These are phyloP conservation scores for Protonemura montana DNA, from an alignment of 2,888 invertebrate species.

Conservation along the genomic window DNA sequence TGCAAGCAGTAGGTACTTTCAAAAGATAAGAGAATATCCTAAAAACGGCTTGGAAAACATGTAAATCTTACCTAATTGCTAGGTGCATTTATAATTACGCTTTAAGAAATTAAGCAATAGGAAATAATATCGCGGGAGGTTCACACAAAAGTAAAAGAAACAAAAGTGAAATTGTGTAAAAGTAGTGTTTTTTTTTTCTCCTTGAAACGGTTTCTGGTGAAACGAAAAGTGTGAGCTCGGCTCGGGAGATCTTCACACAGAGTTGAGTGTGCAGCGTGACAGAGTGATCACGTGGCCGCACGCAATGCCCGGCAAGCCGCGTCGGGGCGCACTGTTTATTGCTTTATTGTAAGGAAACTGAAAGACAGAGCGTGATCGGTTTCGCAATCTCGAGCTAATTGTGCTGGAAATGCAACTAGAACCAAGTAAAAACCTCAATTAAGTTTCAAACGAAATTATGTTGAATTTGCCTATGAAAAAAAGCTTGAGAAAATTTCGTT, in stretches of 20 bases:
- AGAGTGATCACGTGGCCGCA: background rate
- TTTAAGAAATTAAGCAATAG: background rate
- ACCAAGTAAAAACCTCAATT: background rate
- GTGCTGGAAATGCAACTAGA: background rate
- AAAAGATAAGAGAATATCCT: background rate
- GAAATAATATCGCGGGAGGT: background rate
- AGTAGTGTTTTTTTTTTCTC: background rate
- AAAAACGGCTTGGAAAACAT: background rate
- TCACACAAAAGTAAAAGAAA: background rate
- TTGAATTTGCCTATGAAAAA: background rate
- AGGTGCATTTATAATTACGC: slow-evolving; percentile 16
- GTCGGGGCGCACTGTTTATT: background rate
- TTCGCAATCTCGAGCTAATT: background rate
- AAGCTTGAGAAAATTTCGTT: background rate
- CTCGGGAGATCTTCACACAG: background rate
- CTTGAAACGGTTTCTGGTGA: background rate
- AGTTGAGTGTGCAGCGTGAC: background rate
- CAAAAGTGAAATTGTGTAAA: slow-evolving; percentile 9
- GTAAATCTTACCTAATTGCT: background rate
- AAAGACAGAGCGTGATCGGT: background rate
- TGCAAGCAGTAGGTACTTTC: background rate
- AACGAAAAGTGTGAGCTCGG: background rate
- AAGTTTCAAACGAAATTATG: background rate
- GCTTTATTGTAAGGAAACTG: background rate
- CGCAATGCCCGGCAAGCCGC: background rate